Evolutionary conservation across 1,140 invertebrate genomes (phyloP).

Genomic region (Penaeus vannamei): DNA sequence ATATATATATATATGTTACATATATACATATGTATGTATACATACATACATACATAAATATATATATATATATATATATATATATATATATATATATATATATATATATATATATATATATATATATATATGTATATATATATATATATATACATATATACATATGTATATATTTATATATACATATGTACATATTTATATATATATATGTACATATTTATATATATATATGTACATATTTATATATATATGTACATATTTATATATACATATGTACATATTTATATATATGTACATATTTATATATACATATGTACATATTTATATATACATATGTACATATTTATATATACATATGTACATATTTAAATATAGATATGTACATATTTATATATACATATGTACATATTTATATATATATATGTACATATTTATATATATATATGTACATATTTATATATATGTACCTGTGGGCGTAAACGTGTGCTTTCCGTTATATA

Average conservation of each 20-base stretch:
- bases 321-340: not conserved
- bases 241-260: not conserved
- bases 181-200: not conserved
- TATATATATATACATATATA: slow-evolving; percentile 4
- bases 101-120: slow-evolving; percentile 33
- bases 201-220: not conserved
- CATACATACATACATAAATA: slow-evolving; percentile 16
- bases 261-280: not conserved
- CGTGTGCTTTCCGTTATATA: too few relatives aligned
- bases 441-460: too few relatives aligned
- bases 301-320: slow-evolving; percentile 16
- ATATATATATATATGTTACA: too few relatives aligned
- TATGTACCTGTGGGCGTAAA: too few relatives aligned
- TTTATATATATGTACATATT: slow-evolving; percentile 11
- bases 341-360: not conserved
- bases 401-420: too few relatives aligned
- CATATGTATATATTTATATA: slow-evolving; percentile 20
- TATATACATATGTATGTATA: slow-evolving; percentile 22
- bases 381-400: too few relatives aligned
- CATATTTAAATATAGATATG: too few relatives aligned
- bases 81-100: slow-evolving; percentile 11
- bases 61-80: slow-evolving; percentile 23
- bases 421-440: too few relatives aligned
- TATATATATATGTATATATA: slow-evolving; percentile 30
- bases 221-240: not conserved